These are phyloP conservation scores for Tribolium freemani DNA, from an alignment of 2,888 invertebrate genomes.

Conservation along the genomic window DNA sequence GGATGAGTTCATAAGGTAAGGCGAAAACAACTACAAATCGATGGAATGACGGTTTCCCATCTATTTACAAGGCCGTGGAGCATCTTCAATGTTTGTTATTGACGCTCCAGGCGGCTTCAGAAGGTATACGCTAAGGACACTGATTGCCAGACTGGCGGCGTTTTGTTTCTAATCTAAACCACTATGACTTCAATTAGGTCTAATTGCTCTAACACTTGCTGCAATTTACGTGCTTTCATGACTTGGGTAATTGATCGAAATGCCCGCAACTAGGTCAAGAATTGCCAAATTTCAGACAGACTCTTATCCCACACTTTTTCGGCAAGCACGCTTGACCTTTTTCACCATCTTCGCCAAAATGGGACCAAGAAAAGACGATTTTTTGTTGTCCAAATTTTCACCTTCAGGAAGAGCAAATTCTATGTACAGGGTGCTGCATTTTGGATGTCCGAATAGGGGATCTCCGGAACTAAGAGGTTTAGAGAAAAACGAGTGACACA, in stretches of 20 bases:
- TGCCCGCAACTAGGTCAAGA: constrained; percentile 22
- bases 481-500: too few species aligned
- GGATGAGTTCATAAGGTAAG: constrained; percentile 43
- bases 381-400: too few species aligned
- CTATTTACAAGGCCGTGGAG: constrained; percentile 50
- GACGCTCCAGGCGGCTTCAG: constrained; percentile 20
- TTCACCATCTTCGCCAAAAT: background rate
- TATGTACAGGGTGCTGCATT: too few species aligned
- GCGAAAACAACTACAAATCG: constrained; percentile 47
- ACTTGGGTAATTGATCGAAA: constrained; percentile 12
- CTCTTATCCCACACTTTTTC: constrained; percentile 1
- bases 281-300: constrained; percentile 4
- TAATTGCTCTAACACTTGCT: constrained; percentile 37
- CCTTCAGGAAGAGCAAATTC: too few species aligned
- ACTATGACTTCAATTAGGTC: constrained; percentile 29
- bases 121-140: constrained; percentile 34
- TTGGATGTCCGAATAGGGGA: too few species aligned
- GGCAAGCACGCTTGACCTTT: background rate
- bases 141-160: constrained; percentile 22
- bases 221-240: constrained; percentile 30
- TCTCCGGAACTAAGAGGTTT: too few species aligned
- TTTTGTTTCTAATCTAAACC: constrained; percentile 28
- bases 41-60: constrained; percentile 48
- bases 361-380: too few species aligned
- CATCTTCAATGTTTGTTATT: constrained; percentile 45